Evolutionary conservation across 2,797 vertebrate species (phyloP).

Genomic region (Dromococcyx pavoninus): DNA sequence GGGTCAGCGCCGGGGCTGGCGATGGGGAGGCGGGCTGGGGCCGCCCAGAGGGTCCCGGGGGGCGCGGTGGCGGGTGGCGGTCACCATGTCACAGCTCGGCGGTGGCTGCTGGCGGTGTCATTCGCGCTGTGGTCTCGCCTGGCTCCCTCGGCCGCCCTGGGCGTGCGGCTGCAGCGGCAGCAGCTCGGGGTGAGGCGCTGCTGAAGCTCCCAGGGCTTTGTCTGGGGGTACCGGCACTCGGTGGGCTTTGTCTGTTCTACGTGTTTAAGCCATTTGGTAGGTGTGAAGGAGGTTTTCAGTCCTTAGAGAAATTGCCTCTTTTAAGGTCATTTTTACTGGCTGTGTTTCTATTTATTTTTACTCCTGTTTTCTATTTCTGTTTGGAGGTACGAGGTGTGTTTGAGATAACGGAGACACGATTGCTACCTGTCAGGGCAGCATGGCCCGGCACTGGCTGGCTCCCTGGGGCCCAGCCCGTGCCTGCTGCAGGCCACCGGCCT

Average conservation of each 20-base stretch:
- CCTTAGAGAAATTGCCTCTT: not conserved
- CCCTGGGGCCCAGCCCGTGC: conserved; percentile 20
- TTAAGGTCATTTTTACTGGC: not conserved
- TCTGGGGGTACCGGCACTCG: not conserved
- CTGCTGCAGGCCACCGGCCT: conserved; percentile 50
- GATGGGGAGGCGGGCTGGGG: not conserved
- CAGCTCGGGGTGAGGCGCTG: not conserved
- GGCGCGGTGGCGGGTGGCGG: too few species aligned
- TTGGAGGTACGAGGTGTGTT: not conserved
- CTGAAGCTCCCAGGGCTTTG: not conserved
- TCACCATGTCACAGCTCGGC: not conserved
- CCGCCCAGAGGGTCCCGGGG: too few species aligned
- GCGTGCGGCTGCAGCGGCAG: not conserved
- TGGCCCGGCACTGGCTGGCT: not conserved
- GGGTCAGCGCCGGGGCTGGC: too few species aligned
- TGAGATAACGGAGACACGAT: not conserved
- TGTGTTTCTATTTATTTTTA: not conserved
- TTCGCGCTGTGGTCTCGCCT: not conserved
- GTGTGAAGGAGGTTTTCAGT: not conserved
- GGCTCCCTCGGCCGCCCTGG: not conserved
- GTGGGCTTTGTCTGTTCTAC: not conserved
- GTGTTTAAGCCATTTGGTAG: not conserved
- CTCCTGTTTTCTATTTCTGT: not conserved
- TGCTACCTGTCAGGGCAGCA: not conserved
- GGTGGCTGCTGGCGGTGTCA: too few species aligned